phyloP scores from a whole-genome alignment of 2,797 vertebrate genomes.

The Gadopsis marmoratus region DNA sequence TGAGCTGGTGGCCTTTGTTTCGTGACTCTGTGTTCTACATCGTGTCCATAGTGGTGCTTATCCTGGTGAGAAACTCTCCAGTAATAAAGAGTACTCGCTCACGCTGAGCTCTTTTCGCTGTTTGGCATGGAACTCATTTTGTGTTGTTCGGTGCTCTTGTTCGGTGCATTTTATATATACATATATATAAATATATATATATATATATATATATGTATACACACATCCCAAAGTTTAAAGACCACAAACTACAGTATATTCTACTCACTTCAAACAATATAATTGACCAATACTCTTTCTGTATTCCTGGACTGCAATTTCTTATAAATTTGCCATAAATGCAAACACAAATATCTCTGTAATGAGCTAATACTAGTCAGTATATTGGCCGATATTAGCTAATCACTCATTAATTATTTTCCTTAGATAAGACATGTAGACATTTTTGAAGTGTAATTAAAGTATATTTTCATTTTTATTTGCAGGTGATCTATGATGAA shows the following conservation, averaged over 20 bases:
- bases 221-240: too few relatives aligned
- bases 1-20: slow-evolving; percentile 89
- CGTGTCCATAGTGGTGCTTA: slow-evolving; percentile 86
- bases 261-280: not conserved
- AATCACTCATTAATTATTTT: not conserved
- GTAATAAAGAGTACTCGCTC: not conserved
- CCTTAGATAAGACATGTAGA: not conserved
- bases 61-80: slow-evolving; percentile 80
- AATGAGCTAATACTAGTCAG: not conserved
- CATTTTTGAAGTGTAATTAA: slow-evolving; percentile 4
- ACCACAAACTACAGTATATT: not conserved
- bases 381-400: not conserved
- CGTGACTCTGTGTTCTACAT: slow-evolving; percentile 87
- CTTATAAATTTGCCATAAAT: not conserved
- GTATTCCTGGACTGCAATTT: not conserved
- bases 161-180: too few relatives aligned
- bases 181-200: too few relatives aligned
- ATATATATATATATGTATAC: too few relatives aligned
- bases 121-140: not conserved
- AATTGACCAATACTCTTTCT: not conserved
- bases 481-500: slow-evolving; percentile 88
- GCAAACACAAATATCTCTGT: not conserved
- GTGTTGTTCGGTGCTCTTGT: too few relatives aligned
- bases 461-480: slow-evolving; percentile 40
- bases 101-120: not conserved